Evolutionary conservation across 2,797 vertebrate species (phyloP), one percentile per base, ranked within the genome.

Genomic region (Sarcophilus harrisii): DNA sequence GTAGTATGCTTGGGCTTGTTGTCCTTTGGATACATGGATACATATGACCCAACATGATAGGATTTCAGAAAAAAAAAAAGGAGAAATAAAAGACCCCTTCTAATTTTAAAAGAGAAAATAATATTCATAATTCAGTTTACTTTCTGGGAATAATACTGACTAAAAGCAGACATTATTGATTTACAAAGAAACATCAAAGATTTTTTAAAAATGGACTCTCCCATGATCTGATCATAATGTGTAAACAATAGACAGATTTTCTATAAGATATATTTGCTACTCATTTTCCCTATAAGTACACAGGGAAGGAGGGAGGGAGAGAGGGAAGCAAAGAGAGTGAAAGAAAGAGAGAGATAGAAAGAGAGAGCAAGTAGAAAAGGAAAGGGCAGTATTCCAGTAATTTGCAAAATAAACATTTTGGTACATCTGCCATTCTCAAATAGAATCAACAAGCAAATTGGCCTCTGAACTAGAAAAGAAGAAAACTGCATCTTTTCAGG

Each of bases 31-130:
- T 94, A 81, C 55, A 81, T 92, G 49, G 57, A 89, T 52, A 12
- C 54, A 5, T 57, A 28, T 1, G 94, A n/a, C 59, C n/a, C 12
- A 55, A 73, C 28, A 91, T 16, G n/a, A 8, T 94, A 94, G 16
- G 94, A 92, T 90, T 96, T 94, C 91, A 97, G 29, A 94, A 95
- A 95, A 96, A 95, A 95, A 96, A 21, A 89, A 54, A 92, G 11
- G 38, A 91, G 94, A 90, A 30, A 95, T 59, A 94, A n/a, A n/a
- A 66, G 55, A 91, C 8, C 87, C 92, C 58, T 91, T 24, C 21
- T 92, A 57, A 94, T 89, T 66, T 95, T 62, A 52, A 96, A 95
- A 90, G 14, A 90, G 32, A 96, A 97, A 93, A 87, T 45, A 96
- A 95, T 57, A 95, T 93, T 66, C 94, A 54, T 90, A 55, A 55